A percentile compares a stretch with the other conserved stretches of the same genome.
Evolutionary conservation across 2,113 vertebrate species (phyloP).

Genomic region (Crypturellus undulatus): DNA sequence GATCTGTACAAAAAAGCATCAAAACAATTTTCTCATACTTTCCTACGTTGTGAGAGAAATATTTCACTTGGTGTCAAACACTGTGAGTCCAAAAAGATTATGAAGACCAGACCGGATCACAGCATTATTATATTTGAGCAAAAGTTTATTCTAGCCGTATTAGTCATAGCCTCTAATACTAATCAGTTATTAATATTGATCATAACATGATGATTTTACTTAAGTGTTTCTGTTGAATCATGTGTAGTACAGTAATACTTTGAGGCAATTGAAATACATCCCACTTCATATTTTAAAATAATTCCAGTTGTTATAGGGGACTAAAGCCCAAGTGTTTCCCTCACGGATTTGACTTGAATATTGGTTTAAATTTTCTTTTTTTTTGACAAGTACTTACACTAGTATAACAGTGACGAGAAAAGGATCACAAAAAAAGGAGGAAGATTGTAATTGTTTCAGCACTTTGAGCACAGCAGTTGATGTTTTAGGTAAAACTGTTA

Average conservation of each 20-base stretch:
- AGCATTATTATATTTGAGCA: neutral
- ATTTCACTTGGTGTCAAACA: neutral
- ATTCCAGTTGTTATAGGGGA: rapidly evolving
- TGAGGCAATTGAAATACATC: neutral
- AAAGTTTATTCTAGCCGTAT: rapidly evolving
- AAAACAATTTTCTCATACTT: neutral
- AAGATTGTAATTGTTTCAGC: too few species aligned
- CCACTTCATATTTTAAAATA: neutral
- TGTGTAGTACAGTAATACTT: neutral
- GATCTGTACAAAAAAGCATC: neutral
- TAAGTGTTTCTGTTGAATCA: neutral
- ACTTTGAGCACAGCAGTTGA: neutral
- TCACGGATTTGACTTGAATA: neutral
- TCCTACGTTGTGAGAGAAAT: neutral
- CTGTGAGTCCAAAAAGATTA: neutral
- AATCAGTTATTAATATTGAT: rapidly evolving
- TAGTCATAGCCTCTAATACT: neutral
- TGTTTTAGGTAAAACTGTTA: neutral
- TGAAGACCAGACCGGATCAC: neutral
- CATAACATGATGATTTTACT: neutral
- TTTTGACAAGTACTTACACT: neutral
- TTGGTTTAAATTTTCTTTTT: neutral
- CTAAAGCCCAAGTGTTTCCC: neutral
- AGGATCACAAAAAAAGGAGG: neutral
- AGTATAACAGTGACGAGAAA: neutral